Evolutionary conservation across 2,113 vertebrate genomes (phyloP).

Genomic region (Plecturocebus donacophilus): DNA sequence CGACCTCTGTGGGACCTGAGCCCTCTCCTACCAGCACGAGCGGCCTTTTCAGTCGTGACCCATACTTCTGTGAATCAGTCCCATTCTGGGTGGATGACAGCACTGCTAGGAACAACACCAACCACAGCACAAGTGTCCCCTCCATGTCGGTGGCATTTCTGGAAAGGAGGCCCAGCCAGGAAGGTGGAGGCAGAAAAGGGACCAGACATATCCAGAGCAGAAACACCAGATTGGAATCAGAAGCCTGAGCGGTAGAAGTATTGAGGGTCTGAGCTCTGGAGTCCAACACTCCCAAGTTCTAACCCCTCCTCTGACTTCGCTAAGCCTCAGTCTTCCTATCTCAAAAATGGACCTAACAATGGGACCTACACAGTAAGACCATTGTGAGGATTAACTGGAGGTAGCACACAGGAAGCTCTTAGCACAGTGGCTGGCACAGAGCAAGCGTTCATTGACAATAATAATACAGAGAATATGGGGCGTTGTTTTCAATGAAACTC

Average conservation of each 20-base stretch:
- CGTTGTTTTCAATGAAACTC: neutral
- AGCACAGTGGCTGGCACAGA: neutral
- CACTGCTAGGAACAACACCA: slow-evolving; percentile 60
- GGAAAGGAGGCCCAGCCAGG: neutral
- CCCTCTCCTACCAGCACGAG: neutral
- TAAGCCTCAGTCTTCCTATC: neutral
- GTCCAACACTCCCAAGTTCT: neutral
- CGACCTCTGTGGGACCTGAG: slow-evolving; percentile 45
- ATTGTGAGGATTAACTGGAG: neutral
- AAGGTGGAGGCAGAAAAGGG: neutral
- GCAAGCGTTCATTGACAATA: neutral
- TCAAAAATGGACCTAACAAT: neutral
- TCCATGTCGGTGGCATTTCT: neutral
- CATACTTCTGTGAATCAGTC: slow-evolving; percentile 66
- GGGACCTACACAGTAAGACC: neutral
- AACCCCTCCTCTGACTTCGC: neutral
- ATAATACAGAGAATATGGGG: neutral
- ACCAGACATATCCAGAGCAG: neutral
- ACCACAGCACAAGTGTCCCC: neutral
- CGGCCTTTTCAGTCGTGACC: fast-evolving
- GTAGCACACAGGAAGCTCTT: neutral
- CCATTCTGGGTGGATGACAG: slow-evolving; percentile 39
- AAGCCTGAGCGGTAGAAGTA: neutral
- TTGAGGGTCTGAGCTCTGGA: fast-evolving
- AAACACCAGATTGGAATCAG: neutral